A percentile compares a stretch with the other conserved stretches of the same genome.
Conservation (phyloP, 2,888 invertebrate genomes). For the Platypus cylindrus region DNA sequence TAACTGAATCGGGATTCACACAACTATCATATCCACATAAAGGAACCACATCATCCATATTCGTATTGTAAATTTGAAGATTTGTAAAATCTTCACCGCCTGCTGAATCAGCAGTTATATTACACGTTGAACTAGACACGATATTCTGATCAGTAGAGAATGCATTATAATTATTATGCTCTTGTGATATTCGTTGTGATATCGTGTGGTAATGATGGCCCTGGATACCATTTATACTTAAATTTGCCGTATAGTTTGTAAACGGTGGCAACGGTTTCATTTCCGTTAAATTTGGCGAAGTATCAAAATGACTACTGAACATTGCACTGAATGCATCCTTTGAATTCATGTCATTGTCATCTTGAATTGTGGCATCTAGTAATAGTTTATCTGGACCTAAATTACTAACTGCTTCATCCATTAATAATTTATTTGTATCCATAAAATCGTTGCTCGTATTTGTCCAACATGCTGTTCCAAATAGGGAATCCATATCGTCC, state of each 20-base stretch:
- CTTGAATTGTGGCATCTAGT: conserved; percentile 40
- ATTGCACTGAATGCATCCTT: too few species aligned
- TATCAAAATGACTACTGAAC: too few species aligned
- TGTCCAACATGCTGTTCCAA: conserved; percentile 62
- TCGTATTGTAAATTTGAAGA: too few species aligned
- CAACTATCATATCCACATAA: conserved; percentile 37
- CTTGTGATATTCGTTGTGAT: conserved; percentile 61
- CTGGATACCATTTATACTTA: conserved; percentile 78
- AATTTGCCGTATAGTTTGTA: conserved; percentile 72
- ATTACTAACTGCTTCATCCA: conserved; percentile 43
- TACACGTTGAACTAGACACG: conserved; percentile 60
- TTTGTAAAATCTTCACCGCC: conserved; percentile 36
- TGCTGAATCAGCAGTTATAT: conserved; percentile 38
- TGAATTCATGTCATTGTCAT: conserved; percentile 38
- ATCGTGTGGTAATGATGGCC: conserved; percentile 81
- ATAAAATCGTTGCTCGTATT: conserved; percentile 37
- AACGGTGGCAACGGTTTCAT: conserved; percentile 78
- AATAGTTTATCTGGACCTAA: conserved; percentile 40
- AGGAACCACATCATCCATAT: conserved; percentile 37
- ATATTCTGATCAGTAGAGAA: conserved; percentile 57
- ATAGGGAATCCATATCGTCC: conserved; percentile 54
- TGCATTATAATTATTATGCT: conserved; percentile 53
- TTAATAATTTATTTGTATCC: conserved; percentile 40
- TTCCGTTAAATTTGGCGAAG: conserved; percentile 65
- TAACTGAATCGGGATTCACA: conserved; percentile 44